Evolutionary conservation across 2,888 invertebrate genomes (phyloP).

Genomic region (Fragum fragum): DNA sequence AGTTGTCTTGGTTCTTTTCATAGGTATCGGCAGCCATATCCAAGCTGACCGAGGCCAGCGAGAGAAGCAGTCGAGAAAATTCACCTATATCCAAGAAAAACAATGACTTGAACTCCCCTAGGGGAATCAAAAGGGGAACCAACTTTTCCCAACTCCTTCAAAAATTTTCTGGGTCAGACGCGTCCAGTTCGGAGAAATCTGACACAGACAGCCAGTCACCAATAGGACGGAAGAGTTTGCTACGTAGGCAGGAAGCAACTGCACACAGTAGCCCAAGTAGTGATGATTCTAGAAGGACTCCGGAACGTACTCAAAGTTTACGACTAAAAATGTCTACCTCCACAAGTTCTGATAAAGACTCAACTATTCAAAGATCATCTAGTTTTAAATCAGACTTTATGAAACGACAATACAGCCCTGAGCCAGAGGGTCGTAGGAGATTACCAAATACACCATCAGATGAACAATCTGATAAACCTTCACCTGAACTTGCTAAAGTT

Average conservation of each 20-base stretch:
- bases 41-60: constrained; percentile 64
- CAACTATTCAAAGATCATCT: constrained; percentile 72
- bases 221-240: constrained; percentile 55
- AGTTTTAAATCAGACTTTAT: constrained; percentile 81
- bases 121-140: constrained; percentile 71
- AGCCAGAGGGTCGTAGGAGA: constrained; percentile 50
- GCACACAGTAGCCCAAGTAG: constrained; percentile 73
- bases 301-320: constrained; percentile 86
- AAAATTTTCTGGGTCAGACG: constrained; percentile 79
- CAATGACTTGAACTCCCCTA: constrained; percentile 54
- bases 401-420: constrained; percentile 70
- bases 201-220: constrained; percentile 66
- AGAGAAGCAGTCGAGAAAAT: constrained; percentile 48
- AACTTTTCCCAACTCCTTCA: constrained; percentile 77
- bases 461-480: constrained; percentile 89
- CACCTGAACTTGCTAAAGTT: constrained; percentile 90
- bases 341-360: constrained; percentile 88
- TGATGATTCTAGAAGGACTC: constrained; percentile 74
- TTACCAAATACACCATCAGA: constrained; percentile 53
- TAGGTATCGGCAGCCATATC: constrained; percentile 72
- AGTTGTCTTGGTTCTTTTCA: no score
- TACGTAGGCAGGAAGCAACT: constrained; percentile 71
- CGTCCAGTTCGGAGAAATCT: constrained; percentile 75
- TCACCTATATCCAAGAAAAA: constrained; percentile 47
- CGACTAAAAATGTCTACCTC: constrained; percentile 69